Evolutionary conservation across 2,113 vertebrate species (phyloP).

Genomic region (Hemiprocne comata): DNA sequence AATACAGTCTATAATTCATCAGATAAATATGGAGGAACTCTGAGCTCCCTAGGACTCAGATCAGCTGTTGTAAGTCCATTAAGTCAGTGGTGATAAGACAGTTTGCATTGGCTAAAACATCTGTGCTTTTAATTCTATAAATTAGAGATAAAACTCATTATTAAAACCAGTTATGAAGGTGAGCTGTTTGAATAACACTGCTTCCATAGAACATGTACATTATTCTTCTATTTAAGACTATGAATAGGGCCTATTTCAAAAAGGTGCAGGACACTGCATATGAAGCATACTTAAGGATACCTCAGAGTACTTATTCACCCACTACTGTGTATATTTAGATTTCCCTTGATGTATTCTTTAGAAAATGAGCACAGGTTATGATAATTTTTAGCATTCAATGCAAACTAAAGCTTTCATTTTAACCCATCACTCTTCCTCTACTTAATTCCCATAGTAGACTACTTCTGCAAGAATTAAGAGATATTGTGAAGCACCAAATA

Average conservation of each 20-base stretch:
- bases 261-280: not conserved
- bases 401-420: not conserved
- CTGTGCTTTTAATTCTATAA: not conserved
- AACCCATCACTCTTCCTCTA: not conserved
- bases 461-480: not conserved
- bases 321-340: not conserved
- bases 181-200: not conserved
- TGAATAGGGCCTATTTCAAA: not conserved
- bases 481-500: not conserved
- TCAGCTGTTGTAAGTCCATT: not conserved
- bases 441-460: not conserved
- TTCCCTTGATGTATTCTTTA: not conserved
- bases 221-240: not conserved
- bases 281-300: not conserved
- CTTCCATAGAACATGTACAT: fast-evolving
- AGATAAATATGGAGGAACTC: not conserved
- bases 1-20: not conserved
- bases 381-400: not conserved
- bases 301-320: not conserved
- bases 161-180: not conserved
- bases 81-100: not conserved
- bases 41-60: not conserved
- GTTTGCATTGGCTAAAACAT: not conserved
- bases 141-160: not conserved
- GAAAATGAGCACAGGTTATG: not conserved